A percentile compares a stretch with the other conserved stretches of the same genome.
Conservation (phyloP, 1,140 invertebrate species). For the Macrostomum lignano region DNA sequence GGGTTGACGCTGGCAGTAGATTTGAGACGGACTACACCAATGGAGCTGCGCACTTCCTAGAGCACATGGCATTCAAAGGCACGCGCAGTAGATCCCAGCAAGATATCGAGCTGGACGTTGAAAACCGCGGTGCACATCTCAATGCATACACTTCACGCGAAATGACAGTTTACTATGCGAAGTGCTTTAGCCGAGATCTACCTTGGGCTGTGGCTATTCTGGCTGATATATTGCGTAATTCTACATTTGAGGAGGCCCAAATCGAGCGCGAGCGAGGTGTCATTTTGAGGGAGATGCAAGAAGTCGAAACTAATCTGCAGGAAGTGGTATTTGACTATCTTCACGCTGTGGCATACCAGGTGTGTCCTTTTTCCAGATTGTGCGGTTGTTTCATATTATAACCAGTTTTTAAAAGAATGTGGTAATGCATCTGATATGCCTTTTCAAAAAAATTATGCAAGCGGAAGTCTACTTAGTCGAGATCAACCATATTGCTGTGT, state of each 20-base stretch:
- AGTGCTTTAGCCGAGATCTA: conserved; percentile 73
- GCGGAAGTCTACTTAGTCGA: too few species aligned
- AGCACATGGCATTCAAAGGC: conserved; percentile 99
- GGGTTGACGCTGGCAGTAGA: conserved; percentile 93
- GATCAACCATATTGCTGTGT: too few species aligned
- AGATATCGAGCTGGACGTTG: conserved; percentile 79
- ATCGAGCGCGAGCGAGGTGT: conserved; percentile 87
- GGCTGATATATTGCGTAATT: conserved; percentile 86
- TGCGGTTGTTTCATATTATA: too few species aligned
- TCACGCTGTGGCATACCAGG: conserved; percentile 73
- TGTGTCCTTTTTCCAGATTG: too few species aligned
- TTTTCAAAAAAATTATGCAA: too few species aligned
- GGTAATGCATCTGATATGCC: too few species aligned
- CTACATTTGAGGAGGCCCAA: conserved; percentile 56
- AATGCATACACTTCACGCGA: conserved; percentile 97
- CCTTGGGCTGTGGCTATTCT: conserved; percentile 72
- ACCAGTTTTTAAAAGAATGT: too few species aligned
- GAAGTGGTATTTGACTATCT: conserved; percentile 98
- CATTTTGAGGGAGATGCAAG: conserved; percentile 79
- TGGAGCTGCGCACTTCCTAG: conserved; percentile 95
- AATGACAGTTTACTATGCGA: conserved; percentile 96
- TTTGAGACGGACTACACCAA: conserved; percentile 79
- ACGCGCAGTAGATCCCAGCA: conserved; percentile 76
- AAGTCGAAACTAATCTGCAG: conserved; percentile 93
- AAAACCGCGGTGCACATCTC: conserved; percentile 91